Conservation (phyloP, 2,888 invertebrate species). For the Caenorhabditis sinica region DNA sequence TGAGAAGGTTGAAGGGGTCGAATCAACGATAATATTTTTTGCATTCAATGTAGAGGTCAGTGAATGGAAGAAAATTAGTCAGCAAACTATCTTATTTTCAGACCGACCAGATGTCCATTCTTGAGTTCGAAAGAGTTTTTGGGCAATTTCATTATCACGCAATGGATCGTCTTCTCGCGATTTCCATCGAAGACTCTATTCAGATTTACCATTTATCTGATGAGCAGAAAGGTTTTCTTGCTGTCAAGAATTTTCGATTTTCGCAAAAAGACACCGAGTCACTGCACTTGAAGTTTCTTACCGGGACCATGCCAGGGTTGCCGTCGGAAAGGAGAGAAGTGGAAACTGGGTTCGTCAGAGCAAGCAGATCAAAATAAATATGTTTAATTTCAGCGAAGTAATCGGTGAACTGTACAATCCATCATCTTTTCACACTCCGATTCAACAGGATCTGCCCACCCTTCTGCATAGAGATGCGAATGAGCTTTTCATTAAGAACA, state of each 20-base stretch:
- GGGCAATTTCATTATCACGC: slow-evolving; percentile 9
- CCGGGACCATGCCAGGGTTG: neutral
- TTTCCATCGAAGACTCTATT: slow-evolving; percentile 8
- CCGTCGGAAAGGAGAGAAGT: neutral
- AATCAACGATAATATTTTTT: neutral
- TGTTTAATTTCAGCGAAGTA: neutral
- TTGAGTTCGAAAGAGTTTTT: neutral
- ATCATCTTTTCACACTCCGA: slow-evolving; percentile 7
- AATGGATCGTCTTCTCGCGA: slow-evolving; percentile 13
- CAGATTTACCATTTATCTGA: neutral
- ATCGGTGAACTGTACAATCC: slow-evolving; percentile 1
- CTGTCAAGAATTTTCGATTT: neutral
- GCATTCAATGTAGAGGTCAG: slow-evolving; percentile 24
- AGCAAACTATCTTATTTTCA: neutral
- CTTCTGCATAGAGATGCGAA: slow-evolving; percentile 16
- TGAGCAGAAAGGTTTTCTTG: neutral
- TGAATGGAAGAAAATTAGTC: neutral
- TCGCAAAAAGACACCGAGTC: neutral
- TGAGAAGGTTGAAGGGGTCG: neutral
- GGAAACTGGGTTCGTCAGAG: neutral
- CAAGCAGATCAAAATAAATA: neutral
- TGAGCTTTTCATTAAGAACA: neutral
- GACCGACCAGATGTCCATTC: neutral
- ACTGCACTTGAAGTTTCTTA: neutral
- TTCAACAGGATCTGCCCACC: slow-evolving; percentile 24